A percentile compares a stretch with the other conserved stretches of the same genome.
Evolutionary conservation across 2,113 vertebrate species (phyloP).

Genomic region (Uria aalge): DNA sequence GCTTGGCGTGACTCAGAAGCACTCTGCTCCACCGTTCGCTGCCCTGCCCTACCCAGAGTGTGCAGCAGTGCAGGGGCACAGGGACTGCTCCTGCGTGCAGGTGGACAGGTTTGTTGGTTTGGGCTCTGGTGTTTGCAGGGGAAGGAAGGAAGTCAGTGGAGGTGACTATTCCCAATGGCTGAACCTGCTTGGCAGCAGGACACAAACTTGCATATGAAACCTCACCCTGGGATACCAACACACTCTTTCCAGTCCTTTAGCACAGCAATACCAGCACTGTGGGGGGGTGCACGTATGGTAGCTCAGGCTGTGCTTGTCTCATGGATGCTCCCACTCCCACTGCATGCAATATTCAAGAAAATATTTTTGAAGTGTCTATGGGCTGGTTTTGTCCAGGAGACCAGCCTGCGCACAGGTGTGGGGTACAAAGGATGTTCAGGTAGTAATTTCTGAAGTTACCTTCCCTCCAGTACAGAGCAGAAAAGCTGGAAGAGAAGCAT

Average conservation of each 20-base stretch:
- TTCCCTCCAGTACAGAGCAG: neutral
- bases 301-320: neutral
- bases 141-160: neutral
- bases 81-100: accelerated
- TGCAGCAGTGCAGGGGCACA: neutral
- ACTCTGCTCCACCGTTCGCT: neutral
- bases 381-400: neutral
- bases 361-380: neutral
- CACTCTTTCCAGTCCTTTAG: neutral
- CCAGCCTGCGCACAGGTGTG: neutral
- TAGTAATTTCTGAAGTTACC: neutral
- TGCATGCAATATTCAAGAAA: neutral
- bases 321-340: neutral
- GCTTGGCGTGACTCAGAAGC: accelerated
- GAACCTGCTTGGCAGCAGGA: neutral
- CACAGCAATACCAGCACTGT: neutral
- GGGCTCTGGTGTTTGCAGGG: neutral
- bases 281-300: too few species aligned
- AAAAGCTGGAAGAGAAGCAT: neutral
- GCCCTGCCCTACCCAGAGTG: neutral
- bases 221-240: neutral
- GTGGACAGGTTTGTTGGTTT: neutral
- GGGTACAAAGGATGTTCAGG: neutral
- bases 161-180: neutral
- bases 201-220: neutral